Evolutionary conservation across 2,888 invertebrate species (phyloP), one percentile per base, ranked within the genome.

Genomic region (Xestia c-nigrum): DNA sequence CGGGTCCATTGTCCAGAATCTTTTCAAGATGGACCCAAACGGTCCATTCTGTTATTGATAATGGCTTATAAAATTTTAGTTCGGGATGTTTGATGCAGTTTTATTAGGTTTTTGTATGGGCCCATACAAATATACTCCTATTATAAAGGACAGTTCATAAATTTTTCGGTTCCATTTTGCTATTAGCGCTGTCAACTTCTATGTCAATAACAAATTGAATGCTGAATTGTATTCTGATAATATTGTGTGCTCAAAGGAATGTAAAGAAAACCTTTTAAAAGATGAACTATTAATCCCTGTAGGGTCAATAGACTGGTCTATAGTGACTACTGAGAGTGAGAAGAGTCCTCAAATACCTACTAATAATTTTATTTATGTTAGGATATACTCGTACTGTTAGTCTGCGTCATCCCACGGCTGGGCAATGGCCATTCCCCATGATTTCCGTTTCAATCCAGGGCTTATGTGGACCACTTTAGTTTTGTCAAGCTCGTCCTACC

Each of bases 21-120:
- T 92, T 92, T 94, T 94, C 91, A 93, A 93, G 92, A 91, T 91
- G 92, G 88, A 90, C 91, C 91, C 88, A 91, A 89, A 86, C 90
- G 89, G 89, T 90, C 91, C 87, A 92, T 94, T 93, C 92, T 92
- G 84, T 93, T 93, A 95, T 95, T 94, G 94, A 94, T 93, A 94
- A 94, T 90, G 88, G 93, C 93, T 94, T 94, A 92, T 94, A 92
- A 93, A 94, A 93, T 91, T 91, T 92, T 88, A 83, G 79, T 87
- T 90, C 90, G 89, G 90, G 81, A 85, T 89, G 89, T 92, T 92
- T 92, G 91, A 92, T 90, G 88, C 85, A 89, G 88, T 93, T 94
- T 93, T 93, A 94, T 94, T 93, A 88, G 87, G 90, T 92, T 91
- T 93, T 93, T 94, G 92, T 92, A 84, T 84, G 86, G 85, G 76